Conservation (phyloP, 2,888 invertebrate species). For the Orchesella flavescens region DNA sequence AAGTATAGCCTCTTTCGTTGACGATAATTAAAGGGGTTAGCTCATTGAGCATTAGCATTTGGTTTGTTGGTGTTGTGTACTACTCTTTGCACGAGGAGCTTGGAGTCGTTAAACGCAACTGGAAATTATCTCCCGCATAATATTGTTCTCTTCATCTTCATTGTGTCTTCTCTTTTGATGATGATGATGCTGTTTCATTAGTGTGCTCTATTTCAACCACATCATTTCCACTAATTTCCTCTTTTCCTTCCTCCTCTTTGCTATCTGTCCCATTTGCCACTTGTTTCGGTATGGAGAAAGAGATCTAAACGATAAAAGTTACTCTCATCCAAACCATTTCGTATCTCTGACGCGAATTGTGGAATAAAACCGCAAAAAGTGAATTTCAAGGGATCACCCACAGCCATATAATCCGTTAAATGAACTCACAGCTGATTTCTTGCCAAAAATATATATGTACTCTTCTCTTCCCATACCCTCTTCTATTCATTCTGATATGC, state of each 20-base stretch:
- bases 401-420: constrained; percentile 32
- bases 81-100: too few relatives aligned
- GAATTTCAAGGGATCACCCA: neutral
- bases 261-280: too few relatives aligned
- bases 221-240: constrained; percentile 7
- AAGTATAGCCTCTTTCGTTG: too few relatives aligned
- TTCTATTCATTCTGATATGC: constrained; percentile 39
- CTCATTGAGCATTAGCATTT: neutral
- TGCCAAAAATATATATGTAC: constrained; percentile 35
- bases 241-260: neutral
- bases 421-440: constrained; percentile 43
- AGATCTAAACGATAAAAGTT: too few relatives aligned
- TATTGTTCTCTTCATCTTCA: too few relatives aligned
- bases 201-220: neutral
- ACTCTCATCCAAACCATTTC: too few relatives aligned
- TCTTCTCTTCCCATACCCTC: neutral
- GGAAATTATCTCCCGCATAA: too few relatives aligned
- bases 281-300: too few relatives aligned
- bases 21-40: neutral
- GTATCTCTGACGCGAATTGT: too few relatives aligned
- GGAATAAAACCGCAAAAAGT: constrained; percentile 2
- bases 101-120: too few relatives aligned
- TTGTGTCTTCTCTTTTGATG: too few relatives aligned
- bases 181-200: neutral
- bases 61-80: neutral